Evolutionary conservation across 2,113 vertebrate species (phyloP).

Genomic region (Phocoena phocoena): DNA sequence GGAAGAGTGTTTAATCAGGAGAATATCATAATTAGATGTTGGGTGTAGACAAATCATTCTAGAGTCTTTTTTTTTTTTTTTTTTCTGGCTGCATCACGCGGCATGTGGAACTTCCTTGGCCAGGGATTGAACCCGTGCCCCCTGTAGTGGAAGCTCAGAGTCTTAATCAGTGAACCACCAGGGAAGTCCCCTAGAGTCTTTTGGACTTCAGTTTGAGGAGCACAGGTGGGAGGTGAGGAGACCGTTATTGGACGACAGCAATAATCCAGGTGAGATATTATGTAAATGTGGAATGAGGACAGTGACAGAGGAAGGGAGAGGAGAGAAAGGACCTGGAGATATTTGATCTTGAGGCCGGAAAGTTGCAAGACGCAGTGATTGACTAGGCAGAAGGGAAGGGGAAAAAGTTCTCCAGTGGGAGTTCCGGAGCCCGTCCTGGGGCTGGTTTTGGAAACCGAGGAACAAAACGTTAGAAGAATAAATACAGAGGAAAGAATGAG

Average conservation of each 20-base stretch:
- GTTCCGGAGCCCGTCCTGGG: no score
- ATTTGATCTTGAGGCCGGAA: neutral
- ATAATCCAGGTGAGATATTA: accelerated
- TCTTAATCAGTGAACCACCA: no score
- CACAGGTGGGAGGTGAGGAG: no score
- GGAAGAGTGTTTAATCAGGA: neutral
- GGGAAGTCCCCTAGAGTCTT: no score
- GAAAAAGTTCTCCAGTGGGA: neutral
- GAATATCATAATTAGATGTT: neutral
- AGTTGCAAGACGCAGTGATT: neutral
- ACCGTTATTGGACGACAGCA: no score
- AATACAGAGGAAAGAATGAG: neutral
- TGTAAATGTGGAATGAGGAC: neutral
- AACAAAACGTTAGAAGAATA: neutral
- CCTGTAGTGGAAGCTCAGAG: no score
- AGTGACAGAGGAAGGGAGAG: no score
- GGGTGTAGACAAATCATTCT: neutral
- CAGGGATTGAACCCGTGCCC: no score
- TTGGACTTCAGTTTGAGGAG: no score
- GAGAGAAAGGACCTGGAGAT: neutral
- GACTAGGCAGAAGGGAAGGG: neutral
- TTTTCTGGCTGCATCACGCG: no score
- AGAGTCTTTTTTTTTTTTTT: neutral
- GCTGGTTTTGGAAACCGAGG: neutral
- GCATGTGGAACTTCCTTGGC: no score